These are phyloP conservation scores for Crotalus helleri DNA, from an alignment of 2,113 vertebrate species.

Conservation along the genomic window DNA sequence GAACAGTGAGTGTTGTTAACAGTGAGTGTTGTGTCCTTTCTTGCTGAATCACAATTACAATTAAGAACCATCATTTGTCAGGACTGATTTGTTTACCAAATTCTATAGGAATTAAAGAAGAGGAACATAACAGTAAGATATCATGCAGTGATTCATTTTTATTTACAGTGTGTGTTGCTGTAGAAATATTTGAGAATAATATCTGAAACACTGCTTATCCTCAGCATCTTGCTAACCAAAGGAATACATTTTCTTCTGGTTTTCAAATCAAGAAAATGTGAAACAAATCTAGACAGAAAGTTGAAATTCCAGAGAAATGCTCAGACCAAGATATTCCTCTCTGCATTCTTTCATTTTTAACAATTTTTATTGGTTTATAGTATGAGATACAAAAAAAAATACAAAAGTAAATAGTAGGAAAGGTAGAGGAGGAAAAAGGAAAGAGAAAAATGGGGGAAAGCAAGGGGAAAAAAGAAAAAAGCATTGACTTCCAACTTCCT, in stretches of 20 bases:
- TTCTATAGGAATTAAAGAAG: background rate
- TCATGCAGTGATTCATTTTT: background rate
- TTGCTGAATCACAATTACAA: background rate
- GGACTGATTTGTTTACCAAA: background rate
- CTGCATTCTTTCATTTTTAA: background rate
- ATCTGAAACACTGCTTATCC: background rate
- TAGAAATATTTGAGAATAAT: background rate
- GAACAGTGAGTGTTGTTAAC: background rate
- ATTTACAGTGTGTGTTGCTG: background rate
- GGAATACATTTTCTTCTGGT: background rate
- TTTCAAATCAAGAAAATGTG: background rate
- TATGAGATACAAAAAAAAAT: too few relatives aligned
- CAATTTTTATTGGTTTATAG: too few relatives aligned
- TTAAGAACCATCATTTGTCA: background rate
- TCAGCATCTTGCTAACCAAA: background rate
- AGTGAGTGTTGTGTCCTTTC: background rate
- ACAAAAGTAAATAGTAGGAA: too few relatives aligned
- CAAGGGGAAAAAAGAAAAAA: too few relatives aligned
- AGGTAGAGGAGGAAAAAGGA: too few relatives aligned
- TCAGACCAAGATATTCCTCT: background rate
- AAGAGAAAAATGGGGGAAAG: too few relatives aligned
- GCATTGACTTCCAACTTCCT: too few relatives aligned
- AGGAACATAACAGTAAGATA: background rate
- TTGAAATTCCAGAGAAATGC: background rate
- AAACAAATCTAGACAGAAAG: background rate